Evolutionary conservation across 1,140 invertebrate species (phyloP), one percentile per base, ranked within the genome.

Genomic region (Nasonia vitripennis): DNA sequence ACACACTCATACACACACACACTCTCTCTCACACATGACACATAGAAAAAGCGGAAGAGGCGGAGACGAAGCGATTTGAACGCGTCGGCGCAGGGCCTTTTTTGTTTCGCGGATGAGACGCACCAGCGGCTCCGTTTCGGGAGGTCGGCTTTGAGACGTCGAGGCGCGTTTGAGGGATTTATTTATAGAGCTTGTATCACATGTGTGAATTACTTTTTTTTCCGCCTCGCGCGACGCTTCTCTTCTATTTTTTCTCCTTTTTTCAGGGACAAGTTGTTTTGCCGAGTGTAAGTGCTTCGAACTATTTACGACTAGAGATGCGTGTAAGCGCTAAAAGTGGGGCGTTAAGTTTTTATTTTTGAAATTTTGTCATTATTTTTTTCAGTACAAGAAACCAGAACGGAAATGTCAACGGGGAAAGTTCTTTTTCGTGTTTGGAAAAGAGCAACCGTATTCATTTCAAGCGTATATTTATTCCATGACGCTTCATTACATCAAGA

Each of bases 101-200:
- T 75, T 75, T 83, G 71, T 83, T 41, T 62, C 62, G 23, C 70
- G 7, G n/a, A 48, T n/a, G 37, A 51, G n/a, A 48, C 41, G 74
- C n/a, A 9, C 20, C 20, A 51, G 45, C 20, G 23, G 68, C 23
- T 31, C 2, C 31, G 10, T 71, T 45, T 75, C 73, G 77, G 31
- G 77, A 27, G 27, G n/a, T 34, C 12, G 12, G 51, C 77, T 62
- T 62, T 78, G 78, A 81, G 31, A 51, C 27, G 79, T 82, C 73
- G 71, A 75, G 48, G 55, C 73, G 81, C 62, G n/a, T 78, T 84
- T 79, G 68, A 75, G n/a, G n/a, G 78, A 85, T 85, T 85, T 85
- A 85, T 85, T 85, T 80, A 74, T 85, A 80, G 83, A 74, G 27
- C 80, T 4, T 23, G 41, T 74, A 74, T 81, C 80, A 62, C 67